Conservation (phyloP, 92 coral and sea anemone genomes). For the Diadumene lineata region DNA sequence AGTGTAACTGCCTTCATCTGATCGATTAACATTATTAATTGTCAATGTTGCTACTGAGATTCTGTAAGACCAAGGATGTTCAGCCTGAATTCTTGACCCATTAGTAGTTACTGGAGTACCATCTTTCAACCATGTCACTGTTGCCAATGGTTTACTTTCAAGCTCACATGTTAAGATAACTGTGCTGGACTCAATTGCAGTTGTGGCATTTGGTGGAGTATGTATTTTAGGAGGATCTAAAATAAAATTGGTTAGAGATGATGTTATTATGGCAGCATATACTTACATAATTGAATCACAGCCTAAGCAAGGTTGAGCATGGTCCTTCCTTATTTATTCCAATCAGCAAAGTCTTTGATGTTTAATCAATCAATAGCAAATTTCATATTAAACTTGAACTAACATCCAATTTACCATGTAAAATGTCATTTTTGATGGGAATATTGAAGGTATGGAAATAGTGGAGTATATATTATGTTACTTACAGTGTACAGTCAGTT, state of each 20-base stretch:
- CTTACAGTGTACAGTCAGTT: background rate
- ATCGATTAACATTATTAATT: conserved; percentile 17
- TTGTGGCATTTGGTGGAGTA: conserved; percentile 1
- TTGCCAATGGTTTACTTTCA: conserved; percentile 33
- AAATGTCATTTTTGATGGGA: background rate
- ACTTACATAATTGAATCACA: background rate
- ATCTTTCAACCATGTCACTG: conserved; percentile 26
- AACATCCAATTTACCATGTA: background rate
- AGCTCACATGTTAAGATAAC: conserved; percentile 42
- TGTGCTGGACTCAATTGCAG: conserved; percentile 9
- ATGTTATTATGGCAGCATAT: background rate
- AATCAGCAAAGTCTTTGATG: conserved; percentile 16
- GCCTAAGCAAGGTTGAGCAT: background rate
- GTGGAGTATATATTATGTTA: background rate
- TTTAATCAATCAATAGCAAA: conserved; percentile 30
- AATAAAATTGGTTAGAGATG: background rate
- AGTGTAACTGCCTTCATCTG: conserved; percentile 34
- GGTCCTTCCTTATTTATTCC: background rate
- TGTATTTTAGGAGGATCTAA: background rate
- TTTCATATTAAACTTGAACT: conserved; percentile 16
- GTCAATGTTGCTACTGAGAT: conserved; percentile 14
- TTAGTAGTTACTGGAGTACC: background rate
- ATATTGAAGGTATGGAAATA: background rate
- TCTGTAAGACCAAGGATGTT: conserved; percentile 1
- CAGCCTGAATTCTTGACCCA: background rate